Conservation (phyloP, 1,140 invertebrate species). For the Aphidius gifuensis region DNA sequence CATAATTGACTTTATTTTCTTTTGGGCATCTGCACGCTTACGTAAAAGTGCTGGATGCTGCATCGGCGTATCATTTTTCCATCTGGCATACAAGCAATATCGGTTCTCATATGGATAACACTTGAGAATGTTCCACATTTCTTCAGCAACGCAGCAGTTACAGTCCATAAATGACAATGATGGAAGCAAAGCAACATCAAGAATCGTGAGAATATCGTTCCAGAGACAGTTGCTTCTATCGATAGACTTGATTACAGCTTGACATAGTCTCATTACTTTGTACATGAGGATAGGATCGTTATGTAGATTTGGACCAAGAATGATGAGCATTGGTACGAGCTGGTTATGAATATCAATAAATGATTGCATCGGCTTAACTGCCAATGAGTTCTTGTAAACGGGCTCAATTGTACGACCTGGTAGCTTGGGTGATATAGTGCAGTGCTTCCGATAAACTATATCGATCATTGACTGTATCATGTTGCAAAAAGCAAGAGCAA, state of each 20-base stretch:
- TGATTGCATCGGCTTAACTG: conserved; percentile 60
- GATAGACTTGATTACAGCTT: conserved; percentile 52
- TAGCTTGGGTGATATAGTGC: conserved; percentile 68
- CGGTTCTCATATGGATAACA: conserved; percentile 89
- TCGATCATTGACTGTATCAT: conserved; percentile 85
- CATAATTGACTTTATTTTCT: conserved; percentile 94
- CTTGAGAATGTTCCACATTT: conserved; percentile 90
- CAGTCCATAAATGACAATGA: conserved; percentile 87
- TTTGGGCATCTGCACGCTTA: conserved; percentile 79
- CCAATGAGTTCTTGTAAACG: conserved; percentile 57
- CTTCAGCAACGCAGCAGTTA: conserved; percentile 94
- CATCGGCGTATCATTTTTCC: conserved; percentile 87
- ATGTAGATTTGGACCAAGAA: conserved; percentile 84
- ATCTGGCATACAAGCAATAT: conserved; percentile 87
- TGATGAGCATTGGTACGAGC: conserved; percentile 82
- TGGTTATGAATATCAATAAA: conserved; percentile 73
- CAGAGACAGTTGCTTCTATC: conserved; percentile 59
- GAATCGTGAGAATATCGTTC: conserved; percentile 77
- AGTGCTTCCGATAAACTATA: conserved; percentile 78
- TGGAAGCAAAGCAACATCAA: conserved; percentile 86
- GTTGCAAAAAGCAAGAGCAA: conserved; percentile 74
- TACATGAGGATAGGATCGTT: conserved; percentile 86
- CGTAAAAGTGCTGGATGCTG: conserved; percentile 79
- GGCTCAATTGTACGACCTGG: conserved; percentile 59
- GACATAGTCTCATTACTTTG: conserved; percentile 72